Percentiles rank a stretch among this genome's conserved stretches.
phyloP scores from a whole-genome alignment of 2,797 vertebrate species.

The Cossypha niveicapilla region DNA sequence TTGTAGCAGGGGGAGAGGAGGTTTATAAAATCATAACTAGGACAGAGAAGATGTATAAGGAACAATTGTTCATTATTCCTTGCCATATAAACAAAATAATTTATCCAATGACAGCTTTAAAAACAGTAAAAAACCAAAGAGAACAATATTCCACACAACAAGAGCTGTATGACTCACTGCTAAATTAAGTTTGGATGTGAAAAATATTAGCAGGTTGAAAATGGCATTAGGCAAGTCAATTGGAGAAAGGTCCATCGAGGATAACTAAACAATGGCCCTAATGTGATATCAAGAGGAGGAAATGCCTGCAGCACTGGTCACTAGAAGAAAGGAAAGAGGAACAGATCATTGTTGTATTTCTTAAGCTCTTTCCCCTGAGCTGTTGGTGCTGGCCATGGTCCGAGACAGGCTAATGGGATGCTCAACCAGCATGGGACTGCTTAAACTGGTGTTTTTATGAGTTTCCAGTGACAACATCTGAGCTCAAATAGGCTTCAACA shows the following conservation, averaged over 20 bases:
- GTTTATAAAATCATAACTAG: not conserved
- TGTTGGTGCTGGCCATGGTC: not conserved
- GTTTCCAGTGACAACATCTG: not conserved
- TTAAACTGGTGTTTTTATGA: not conserved
- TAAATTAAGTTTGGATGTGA: not conserved
- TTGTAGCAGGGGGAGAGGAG: not conserved
- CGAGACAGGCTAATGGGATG: not conserved
- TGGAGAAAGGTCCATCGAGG: slow-evolving; percentile 18
- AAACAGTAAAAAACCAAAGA: not conserved
- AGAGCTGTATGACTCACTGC: not conserved
- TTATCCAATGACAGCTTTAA: not conserved
- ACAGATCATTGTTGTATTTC: not conserved
- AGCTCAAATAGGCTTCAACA: not conserved
- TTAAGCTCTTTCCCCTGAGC: not conserved
- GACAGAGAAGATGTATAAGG: not conserved
- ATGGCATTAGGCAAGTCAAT: not conserved
- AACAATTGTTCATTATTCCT: not conserved
- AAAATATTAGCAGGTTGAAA: slow-evolving; percentile 26
- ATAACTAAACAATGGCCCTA: slow-evolving; percentile 26
- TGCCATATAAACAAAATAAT: not conserved
- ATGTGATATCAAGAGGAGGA: slow-evolving; percentile 23
- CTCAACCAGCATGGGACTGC: not conserved
- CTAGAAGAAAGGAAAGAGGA: slow-evolving; percentile 9
- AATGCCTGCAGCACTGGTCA: not conserved
- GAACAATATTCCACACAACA: not conserved